Evolutionary conservation across 1,140 invertebrate species (phyloP).

Genomic region (Papilio glaucus): DNA sequence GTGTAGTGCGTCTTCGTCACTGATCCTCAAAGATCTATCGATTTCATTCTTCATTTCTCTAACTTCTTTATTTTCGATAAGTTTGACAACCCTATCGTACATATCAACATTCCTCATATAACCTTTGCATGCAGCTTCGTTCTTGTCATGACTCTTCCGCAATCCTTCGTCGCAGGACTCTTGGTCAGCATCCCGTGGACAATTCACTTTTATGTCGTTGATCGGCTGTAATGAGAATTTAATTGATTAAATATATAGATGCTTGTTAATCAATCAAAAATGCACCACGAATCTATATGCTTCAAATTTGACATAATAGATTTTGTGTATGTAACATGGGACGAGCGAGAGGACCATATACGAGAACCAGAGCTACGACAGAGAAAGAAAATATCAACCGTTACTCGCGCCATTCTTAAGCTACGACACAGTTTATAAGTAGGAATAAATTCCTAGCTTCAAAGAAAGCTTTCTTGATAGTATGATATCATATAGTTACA

Average conservation of each 20-base stretch:
- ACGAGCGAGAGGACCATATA: too few species aligned
- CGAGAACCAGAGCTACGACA: too few species aligned
- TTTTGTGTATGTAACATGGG: too few species aligned
- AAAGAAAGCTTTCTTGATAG: too few species aligned
- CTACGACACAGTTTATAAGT: too few species aligned
- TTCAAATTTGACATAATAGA: too few species aligned
- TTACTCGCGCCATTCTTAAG: too few species aligned
- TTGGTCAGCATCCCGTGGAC: not conserved
- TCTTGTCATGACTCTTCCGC: not conserved
- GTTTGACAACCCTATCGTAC: not conserved
- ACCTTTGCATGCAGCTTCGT: not conserved
- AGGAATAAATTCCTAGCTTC: too few species aligned
- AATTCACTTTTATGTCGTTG: slow-evolving; percentile 8
- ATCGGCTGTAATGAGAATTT: not conserved
- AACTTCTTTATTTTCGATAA: not conserved
- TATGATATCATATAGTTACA: too few species aligned
- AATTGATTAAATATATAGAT: not conserved
- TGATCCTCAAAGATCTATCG: not conserved
- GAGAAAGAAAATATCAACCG: too few species aligned
- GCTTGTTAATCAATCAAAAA: too few species aligned
- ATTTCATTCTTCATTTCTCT: not conserved
- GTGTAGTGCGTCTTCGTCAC: slow-evolving; percentile 5
- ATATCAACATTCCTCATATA: not conserved
- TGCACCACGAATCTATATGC: too few species aligned
- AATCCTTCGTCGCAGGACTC: not conserved